These are phyloP conservation scores for Hemiprocne comata DNA, from an alignment of 2,113 vertebrate species.

Conservation along the genomic window DNA sequence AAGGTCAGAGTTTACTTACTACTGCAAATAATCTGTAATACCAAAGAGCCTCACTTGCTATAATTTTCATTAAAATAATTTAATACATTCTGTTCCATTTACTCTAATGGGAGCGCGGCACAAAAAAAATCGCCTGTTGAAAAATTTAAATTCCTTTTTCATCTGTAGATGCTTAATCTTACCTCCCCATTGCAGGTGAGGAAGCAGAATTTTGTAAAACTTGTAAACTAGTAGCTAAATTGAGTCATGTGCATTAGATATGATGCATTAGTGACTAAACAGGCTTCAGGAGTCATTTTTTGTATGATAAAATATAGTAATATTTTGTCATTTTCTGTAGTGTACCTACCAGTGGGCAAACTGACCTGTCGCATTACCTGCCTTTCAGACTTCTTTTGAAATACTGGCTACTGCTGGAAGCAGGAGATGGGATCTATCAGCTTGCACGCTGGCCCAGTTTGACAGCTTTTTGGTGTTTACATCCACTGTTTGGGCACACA, in stretches of 20 bases:
- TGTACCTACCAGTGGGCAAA: not conserved
- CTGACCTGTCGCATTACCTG: not conserved
- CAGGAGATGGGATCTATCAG: not conserved
- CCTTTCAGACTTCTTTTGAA: not conserved
- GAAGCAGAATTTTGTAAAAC: not conserved
- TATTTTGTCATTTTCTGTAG: no score
- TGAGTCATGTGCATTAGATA: not conserved
- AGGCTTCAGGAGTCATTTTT: not conserved
- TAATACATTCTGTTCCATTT: not conserved
- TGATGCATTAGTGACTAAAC: rapidly evolving
- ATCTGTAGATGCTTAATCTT: not conserved
- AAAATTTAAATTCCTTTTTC: not conserved
- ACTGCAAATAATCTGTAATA: not conserved
- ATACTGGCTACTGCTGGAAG: not conserved
- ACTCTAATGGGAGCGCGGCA: not conserved
- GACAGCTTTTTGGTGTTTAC: not conserved
- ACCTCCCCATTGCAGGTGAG: not conserved
- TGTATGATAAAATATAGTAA: no score
- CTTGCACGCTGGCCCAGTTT: not conserved
- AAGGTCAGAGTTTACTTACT: not conserved
- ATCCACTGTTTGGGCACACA: not conserved
- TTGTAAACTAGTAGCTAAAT: not conserved
- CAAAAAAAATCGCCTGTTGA: not conserved
- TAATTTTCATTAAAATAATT: not conserved
- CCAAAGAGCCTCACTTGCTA: not conserved